Conservation (phyloP, 2,113 vertebrate species). For the Leptobrachium ailaonicum region DNA sequence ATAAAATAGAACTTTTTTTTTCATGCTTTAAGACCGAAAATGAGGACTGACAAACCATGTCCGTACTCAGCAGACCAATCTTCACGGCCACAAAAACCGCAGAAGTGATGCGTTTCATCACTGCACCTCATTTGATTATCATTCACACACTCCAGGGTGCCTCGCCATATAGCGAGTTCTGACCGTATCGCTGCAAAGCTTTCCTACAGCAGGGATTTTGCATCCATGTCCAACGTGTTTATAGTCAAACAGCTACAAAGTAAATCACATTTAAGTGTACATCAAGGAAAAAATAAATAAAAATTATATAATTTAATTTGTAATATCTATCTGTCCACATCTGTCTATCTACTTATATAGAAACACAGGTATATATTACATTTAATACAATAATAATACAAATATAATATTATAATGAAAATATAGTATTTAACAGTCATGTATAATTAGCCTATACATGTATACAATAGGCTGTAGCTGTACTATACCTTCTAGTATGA, state of each 20-base stretch:
- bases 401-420: too few species aligned
- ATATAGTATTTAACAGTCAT: too few species aligned
- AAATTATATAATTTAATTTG: too few species aligned
- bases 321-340: too few species aligned
- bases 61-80: conserved; percentile 31
- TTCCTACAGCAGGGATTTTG: background rate
- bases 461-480: too few species aligned
- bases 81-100: conserved; percentile 30
- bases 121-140: conserved; percentile 30
- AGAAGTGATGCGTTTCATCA: conserved; percentile 32
- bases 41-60: conserved; percentile 44
- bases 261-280: too few species aligned
- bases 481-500: too few species aligned
- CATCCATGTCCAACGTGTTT: background rate
- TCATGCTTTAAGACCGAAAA: conserved; percentile 29
- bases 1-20: conserved; percentile 12
- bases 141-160: conserved; percentile 32
- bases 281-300: too few species aligned
- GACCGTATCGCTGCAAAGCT: background rate
- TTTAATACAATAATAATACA: too few species aligned
- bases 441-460: too few species aligned
- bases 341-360: too few species aligned
- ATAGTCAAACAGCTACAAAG: background rate
- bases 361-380: too few species aligned
- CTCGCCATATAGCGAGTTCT: conserved; percentile 23